Evolutionary conservation across 2,888 invertebrate species (phyloP), one percentile per base, ranked within the genome.

Genomic region (Torymus aiolomorphi): DNA sequence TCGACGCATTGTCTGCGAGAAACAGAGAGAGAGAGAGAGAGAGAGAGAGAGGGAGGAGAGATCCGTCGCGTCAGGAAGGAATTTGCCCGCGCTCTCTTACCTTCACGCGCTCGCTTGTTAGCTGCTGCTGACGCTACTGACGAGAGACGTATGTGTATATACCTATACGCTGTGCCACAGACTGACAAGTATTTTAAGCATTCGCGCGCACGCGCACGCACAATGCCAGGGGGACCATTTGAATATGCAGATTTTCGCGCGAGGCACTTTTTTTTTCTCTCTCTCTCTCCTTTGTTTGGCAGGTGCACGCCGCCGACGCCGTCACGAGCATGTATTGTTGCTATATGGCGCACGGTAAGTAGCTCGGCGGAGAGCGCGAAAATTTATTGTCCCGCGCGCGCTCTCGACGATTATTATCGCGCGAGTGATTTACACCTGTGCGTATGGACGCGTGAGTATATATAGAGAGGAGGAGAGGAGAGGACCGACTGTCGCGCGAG

Each of bases 101-200:
- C 70, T 59, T 8, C 24, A 16, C 56, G 49, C 56, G 49, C 18
- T 20, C 18, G 71, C 77, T 78, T 66, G 66, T 78, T 77, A 77
- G 77, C 70, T 24, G 18, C 24, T 31, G 31, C 31, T 31, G 31
- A 1, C 8, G 31, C 31, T 31, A 8, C 31, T 31, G 31, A 31
- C 31, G 8, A 2, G 31, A 31, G 31, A 31, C 31, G 31, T 31
- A 8, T 31, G 8, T 31, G 8, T 31, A 31, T 24, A 24, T 31
- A 31, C 8, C 3, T 3, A 31, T 31, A 31, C 8, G 8, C 8
- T 31, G 31, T 31, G 31, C 20, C 56, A 18, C 59, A 52, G 78
- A 66, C 76, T 72, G 79, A 75, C 79, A 51, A 71, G 75, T 75
- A 79, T 79, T 79, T 79, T 62, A 76, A 76, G 57, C 52, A 70